Conservation (phyloP, 2,888 invertebrate species). For the Drosophila heteroneura region DNA sequence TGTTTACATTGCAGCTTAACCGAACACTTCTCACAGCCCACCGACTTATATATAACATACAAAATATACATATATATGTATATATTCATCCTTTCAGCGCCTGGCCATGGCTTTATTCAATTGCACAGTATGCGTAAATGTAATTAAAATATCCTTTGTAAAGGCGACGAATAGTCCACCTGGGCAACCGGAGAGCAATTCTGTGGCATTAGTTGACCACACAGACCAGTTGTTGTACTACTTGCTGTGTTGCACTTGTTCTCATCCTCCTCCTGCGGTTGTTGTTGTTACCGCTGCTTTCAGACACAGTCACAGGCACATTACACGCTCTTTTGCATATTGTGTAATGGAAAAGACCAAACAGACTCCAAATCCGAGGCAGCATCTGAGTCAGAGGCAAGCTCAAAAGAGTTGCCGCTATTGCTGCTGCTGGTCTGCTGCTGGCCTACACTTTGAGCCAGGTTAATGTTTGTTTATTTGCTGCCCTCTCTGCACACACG, state of each 20-base stretch:
- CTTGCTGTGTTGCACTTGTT: slow-evolving; percentile 17
- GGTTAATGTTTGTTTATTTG: slow-evolving; percentile 76
- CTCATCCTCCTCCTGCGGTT: background rate
- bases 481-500: slow-evolving; percentile 48
- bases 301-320: slow-evolving; percentile 55
- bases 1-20: slow-evolving; percentile 74
- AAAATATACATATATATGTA: background rate
- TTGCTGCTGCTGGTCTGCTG: slow-evolving; percentile 5
- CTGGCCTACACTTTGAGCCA: slow-evolving; percentile 40
- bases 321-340: slow-evolving; percentile 78
- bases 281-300: slow-evolving; percentile 23
- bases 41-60: background rate
- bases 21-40: slow-evolving; percentile 10
- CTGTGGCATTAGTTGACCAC: slow-evolving; percentile 76
- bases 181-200: slow-evolving; percentile 62
- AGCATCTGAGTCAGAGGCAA: slow-evolving; percentile 28
- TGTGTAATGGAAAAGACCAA: slow-evolving; percentile 59
- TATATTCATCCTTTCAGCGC: background rate
- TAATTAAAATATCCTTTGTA: slow-evolving; percentile 76
- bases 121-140: slow-evolving; percentile 78
- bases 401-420: slow-evolving; percentile 61
- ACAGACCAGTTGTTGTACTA: slow-evolving; percentile 49
- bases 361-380: slow-evolving; percentile 27
- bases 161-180: slow-evolving; percentile 70
- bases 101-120: slow-evolving; percentile 66